Conservation (phyloP, 2,797 vertebrate species). For the Meriones psammophilus region DNA sequence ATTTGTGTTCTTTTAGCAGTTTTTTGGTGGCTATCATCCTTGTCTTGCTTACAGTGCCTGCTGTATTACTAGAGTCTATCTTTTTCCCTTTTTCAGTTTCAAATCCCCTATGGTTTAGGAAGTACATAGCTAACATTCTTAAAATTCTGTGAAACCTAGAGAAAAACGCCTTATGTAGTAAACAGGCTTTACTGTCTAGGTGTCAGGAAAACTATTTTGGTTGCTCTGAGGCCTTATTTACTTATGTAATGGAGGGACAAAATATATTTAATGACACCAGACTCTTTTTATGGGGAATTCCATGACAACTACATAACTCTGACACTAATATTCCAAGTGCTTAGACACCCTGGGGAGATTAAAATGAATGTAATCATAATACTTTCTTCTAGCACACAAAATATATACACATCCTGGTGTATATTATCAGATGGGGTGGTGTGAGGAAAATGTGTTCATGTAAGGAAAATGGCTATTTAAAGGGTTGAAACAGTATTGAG, state of each 20-base stretch:
- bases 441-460: constrained; percentile 14
- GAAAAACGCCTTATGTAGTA: constrained; percentile 64
- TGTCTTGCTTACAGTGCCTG: constrained; percentile 43
- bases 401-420: background rate
- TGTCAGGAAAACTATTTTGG: constrained; percentile 69
- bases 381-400: background rate
- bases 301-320: constrained; percentile 38
- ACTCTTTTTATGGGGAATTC: constrained; percentile 47
- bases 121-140: constrained; percentile 77
- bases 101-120: constrained; percentile 67
- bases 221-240: constrained; percentile 61
- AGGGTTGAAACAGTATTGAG: constrained; percentile 67
- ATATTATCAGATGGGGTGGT: background rate
- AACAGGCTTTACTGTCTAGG: constrained; percentile 49
- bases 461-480: constrained; percentile 54
- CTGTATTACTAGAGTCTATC: constrained; percentile 13
- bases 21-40: constrained; percentile 63
- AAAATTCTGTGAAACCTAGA: constrained; percentile 73
- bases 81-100: constrained; percentile 32
- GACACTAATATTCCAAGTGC: constrained; percentile 14
- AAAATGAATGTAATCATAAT: constrained; percentile 18
- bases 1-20: constrained; percentile 43
- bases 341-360: constrained; percentile 39
- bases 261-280: constrained; percentile 64
- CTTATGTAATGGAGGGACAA: constrained; percentile 53